Evolutionary conservation across 2,113 vertebrate genomes (phyloP), one percentile per base, ranked within the genome.

Genomic region (Notechis scutatus): DNA sequence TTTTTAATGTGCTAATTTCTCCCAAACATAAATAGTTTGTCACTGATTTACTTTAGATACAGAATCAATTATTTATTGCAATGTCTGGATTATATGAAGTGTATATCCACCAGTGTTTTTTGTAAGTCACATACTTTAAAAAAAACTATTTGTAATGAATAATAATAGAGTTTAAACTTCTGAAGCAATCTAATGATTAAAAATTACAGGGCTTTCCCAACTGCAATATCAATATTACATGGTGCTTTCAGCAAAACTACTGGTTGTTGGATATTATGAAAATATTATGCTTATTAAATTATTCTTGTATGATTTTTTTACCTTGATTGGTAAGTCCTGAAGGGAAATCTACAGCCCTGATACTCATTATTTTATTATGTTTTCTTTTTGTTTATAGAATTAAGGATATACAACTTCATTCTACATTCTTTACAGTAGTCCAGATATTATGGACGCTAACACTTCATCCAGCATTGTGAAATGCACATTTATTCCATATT

Each of bases 1-100:
- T 64, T 50, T 50, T 90, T 91, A 81, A 34, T 81, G 61, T 24
- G 47, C n/a, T 50, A 54, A 21, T 4, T 39, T 9, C 24, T 47
- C 24, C 21, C 88, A 42, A 57, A 42, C 55, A 39, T 56, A 81
- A 91, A 54, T 74, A 52, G 56, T 93, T 95, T 52, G 24, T 74
- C 93, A 93, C 92, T 95, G 93, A 93, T 95, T 61, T 93, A 18
- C 4, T 96, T 88, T 86, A 92, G 59, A 81, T 56, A 94, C 91
- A 20, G 69, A 95, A 59, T 95, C 93, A 88, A 90, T 42, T 93
- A 54, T 94, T 96, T 96, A 93, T 96, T 94, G 95, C 94, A 95
- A 85, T 20, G n/a, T 8, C 14, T 92, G 69, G 39, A 23, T 50
- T 42, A n/a, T 89, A 59, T 85, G 61, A 89, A 92, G 26, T 90